A percentile compares a stretch with the other conserved stretches of the same genome.
These are phyloP conservation scores for Capromys pilorides DNA, from an alignment of 2,797 vertebrate genomes.

Conservation along the genomic window DNA sequence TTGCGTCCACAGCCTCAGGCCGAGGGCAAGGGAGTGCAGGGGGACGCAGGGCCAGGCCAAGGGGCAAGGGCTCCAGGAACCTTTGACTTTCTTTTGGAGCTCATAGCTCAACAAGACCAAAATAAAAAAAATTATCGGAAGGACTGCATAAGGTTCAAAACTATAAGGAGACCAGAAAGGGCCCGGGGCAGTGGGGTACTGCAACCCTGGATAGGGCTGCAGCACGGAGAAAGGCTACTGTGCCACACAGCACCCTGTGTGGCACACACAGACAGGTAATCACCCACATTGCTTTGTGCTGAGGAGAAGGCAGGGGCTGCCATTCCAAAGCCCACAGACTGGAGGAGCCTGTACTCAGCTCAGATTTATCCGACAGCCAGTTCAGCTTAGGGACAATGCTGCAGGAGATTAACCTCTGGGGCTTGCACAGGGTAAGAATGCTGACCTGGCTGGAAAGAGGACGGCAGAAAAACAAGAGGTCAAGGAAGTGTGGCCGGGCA, in stretches of 20 bases:
- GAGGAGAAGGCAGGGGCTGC: not conserved
- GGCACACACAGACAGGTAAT: not conserved
- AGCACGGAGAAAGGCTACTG: not conserved
- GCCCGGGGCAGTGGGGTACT: not conserved
- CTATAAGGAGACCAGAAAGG: not conserved
- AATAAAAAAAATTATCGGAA: not conserved
- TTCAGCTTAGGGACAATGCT: not conserved
- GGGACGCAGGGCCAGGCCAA: not conserved
- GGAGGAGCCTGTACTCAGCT: not conserved
- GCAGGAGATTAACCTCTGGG: not conserved
- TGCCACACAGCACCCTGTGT: rapidly evolving
- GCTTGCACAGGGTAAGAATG: not conserved
- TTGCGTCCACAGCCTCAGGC: not conserved
- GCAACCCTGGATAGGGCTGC: not conserved
- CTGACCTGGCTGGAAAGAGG: not conserved
- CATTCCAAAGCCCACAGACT: not conserved
- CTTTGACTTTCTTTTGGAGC: not conserved
- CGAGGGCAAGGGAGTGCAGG: not conserved
- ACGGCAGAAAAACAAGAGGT: not conserved
- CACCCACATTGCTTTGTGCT: not conserved
- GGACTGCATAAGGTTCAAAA: not conserved
- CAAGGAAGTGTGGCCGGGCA: not conserved
- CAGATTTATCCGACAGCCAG: not conserved
- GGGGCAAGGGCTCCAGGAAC: not conserved
- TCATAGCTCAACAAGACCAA: not conserved